Evolutionary conservation across 2,113 vertebrate genomes (phyloP).

Genomic region (Crypturellus undulatus): DNA sequence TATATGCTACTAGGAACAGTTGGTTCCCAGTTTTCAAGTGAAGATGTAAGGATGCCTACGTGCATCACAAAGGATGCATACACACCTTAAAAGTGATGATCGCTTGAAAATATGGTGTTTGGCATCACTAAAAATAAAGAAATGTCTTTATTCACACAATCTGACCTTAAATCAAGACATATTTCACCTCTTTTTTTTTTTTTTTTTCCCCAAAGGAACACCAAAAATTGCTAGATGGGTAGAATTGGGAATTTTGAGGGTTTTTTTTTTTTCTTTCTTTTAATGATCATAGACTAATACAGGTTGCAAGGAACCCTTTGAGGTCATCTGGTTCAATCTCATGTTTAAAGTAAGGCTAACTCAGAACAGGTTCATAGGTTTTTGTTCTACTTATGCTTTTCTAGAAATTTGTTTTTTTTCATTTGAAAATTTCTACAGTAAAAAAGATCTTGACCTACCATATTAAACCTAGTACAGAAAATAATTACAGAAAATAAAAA

Average conservation of each 20-base stretch:
- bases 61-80: background rate
- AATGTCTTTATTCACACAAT: background rate
- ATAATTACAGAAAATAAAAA: background rate
- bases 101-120: background rate
- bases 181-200: too few relatives aligned
- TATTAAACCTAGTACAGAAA: background rate
- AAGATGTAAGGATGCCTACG: background rate
- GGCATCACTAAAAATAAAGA: background rate
- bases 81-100: background rate
- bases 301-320: background rate
- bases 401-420: background rate
- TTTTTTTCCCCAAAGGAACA: background rate
- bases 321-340: background rate
- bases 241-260: too few relatives aligned
- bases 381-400: background rate
- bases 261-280: background rate
- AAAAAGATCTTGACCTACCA: background rate
- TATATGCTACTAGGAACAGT: accelerated
- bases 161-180: background rate
- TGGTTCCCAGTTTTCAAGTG: background rate
- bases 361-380: background rate
- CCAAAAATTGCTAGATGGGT: too few relatives aligned
- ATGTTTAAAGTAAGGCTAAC: background rate
- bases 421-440: background rate
- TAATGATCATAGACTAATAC: background rate